These are phyloP conservation scores for Phainopepla nitens DNA, from an alignment of 2,113 vertebrate species.

Conservation along the genomic window DNA sequence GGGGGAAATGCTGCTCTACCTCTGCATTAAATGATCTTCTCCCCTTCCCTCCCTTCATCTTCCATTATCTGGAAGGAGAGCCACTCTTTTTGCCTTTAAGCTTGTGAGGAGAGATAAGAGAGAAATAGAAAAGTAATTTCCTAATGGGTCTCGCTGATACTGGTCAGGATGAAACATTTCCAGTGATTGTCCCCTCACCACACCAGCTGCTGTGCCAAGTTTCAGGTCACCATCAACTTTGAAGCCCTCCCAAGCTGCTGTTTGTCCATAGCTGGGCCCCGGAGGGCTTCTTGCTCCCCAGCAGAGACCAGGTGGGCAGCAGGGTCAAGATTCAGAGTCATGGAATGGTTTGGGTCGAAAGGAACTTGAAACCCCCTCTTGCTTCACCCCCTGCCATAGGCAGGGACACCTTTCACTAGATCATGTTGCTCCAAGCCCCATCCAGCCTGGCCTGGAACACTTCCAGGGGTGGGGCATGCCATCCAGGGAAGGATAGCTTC, in stretches of 20 bases:
- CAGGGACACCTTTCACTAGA: background rate
- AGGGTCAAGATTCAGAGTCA: background rate
- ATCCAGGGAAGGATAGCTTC: background rate
- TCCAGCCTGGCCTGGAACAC: background rate
- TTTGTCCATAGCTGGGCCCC: background rate
- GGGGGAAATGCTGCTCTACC: background rate
- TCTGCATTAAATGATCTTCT: background rate
- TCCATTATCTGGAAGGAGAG: background rate
- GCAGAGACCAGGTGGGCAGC: background rate
- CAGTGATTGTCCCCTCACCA: background rate
- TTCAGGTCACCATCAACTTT: background rate
- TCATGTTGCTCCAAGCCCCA: background rate
- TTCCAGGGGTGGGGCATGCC: background rate
- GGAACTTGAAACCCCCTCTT: background rate
- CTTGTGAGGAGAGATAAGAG: background rate
- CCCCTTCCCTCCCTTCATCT: background rate
- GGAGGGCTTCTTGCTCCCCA: background rate
- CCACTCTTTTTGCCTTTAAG: background rate
- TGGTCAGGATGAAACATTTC: background rate
- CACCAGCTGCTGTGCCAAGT: background rate
- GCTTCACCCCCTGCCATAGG: background rate
- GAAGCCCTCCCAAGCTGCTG: background rate
- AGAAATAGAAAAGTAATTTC: conserved; percentile 24
- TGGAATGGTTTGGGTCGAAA: background rate
- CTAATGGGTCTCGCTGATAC: background rate